Conservation (phyloP, 2,888 invertebrate genomes). For the Drosophila mimica region DNA sequence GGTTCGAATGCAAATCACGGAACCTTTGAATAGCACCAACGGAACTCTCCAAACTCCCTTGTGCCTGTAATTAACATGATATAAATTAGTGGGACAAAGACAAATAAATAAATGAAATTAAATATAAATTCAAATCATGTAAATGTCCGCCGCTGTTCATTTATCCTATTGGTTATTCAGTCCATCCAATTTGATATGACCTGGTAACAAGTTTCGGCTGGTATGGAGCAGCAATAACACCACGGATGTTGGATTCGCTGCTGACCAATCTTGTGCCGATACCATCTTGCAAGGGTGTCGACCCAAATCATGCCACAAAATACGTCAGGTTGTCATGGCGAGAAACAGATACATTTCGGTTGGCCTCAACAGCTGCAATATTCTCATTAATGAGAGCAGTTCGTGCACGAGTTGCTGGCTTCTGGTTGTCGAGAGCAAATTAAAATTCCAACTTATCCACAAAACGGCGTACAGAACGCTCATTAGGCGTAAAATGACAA, state of each 20-base stretch:
- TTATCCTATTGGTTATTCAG: not conserved
- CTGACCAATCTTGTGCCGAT: constrained; percentile 1
- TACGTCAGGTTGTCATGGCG: constrained; percentile 2
- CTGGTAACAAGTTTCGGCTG: not conserved
- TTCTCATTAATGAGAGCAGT: constrained; percentile 1
- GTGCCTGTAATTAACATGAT: not conserved
- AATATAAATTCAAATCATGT: not conserved
- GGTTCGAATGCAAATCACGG: not conserved
- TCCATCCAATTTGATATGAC: not conserved
- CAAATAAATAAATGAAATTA: not conserved
- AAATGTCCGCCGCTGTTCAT: not conserved
- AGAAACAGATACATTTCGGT: constrained; percentile 4
- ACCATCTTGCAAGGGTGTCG: constrained; percentile 1
- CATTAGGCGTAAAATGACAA: constrained; percentile 6
- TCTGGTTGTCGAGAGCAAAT: constrained; percentile 6
- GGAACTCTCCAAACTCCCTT: not conserved
- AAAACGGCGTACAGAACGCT: constrained; percentile 1
- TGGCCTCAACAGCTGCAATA: not conserved
- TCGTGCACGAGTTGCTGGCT: constrained; percentile 1
- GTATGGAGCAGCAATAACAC: not conserved
- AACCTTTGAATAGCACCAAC: not conserved
- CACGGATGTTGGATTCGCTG: not conserved
- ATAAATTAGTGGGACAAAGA: not conserved
- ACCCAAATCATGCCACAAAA: constrained; percentile 4
- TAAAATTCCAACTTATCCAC: constrained; percentile 2